Base-by-base conservation (phyloP, 2,797 vertebrate genomes). In the Decapterus maruadsi region DNA sequence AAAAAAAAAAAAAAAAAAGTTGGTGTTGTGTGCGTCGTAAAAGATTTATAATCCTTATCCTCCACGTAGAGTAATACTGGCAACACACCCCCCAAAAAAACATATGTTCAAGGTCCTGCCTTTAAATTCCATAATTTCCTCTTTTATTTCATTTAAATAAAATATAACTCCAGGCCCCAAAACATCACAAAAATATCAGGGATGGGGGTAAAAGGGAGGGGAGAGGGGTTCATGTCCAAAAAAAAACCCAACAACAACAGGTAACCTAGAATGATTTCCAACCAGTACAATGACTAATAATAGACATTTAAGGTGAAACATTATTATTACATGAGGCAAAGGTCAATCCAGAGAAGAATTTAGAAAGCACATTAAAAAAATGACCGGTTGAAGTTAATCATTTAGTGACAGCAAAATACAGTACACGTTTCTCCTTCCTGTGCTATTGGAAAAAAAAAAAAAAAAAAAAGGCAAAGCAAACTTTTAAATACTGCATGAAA, bases 61-160 rank as follows among this genome's bases (percentile, higher is more conserved):
- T 26, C 36, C 45, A 58, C 11, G 7, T 50, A 9, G n/a, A n/a
- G n/a, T n/a, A 26, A 63, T 17, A 63, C 55, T 62, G 56, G 10
- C 46, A 40, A 59, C 19, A 50, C 59, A 66, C 26, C 26, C 26
- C 31, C 16, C 12, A 53, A 68, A 66, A 66, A 78, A 26, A 26
- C 61, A 85, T 26, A 40, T 29, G 22, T 46, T 62, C 63, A 84
- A 84, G 76, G 57, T 42, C 60, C 75, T 82, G 66, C 70, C 65
- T 84, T 82, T 48, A 72, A 86, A 90, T 70, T 58, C 53, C 51
- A 80, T 6, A 20, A 26, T 67, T 73, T 64, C 46, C 57, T 65
- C 11, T 77, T 91, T 92, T 86, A 84, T 89, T 92, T 84, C 4
- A 77, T 51, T 89, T 79, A 70, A 91, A 92, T 85, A 86, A 90